Conservation (phyloP, 2,797 vertebrate genomes). For the Mastacembelus armatus region DNA sequence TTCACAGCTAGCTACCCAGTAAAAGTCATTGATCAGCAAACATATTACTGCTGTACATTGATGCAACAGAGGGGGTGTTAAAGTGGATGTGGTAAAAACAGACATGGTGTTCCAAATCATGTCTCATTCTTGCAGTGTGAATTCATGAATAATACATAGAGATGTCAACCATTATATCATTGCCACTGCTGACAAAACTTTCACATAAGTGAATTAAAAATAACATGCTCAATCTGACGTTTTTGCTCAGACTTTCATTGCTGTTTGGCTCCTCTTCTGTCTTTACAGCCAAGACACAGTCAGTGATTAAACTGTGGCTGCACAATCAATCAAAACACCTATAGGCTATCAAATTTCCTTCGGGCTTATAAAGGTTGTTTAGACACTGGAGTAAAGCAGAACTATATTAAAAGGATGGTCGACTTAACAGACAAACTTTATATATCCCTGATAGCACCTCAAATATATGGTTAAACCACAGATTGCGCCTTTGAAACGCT, state of each 20-base stretch:
- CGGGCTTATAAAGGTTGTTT: too few species aligned
- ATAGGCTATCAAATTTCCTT: too few species aligned
- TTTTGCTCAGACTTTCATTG: neutral
- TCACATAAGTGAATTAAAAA: constrained; percentile 7
- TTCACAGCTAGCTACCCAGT: neutral
- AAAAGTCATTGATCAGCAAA: neutral
- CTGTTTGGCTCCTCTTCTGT: neutral
- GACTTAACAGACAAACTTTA: neutral
- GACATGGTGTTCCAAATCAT: neutral
- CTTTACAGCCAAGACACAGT: neutral
- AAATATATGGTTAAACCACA: neutral
- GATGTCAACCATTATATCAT: constrained; percentile 17
- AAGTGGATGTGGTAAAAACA: neutral
- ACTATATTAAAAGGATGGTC: too few species aligned
- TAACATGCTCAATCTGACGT: neutral
- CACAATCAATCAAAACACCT: neutral
- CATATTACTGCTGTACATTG: constrained; percentile 1
- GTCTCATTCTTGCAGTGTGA: neutral
- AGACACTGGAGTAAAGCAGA: too few species aligned
- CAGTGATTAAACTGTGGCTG: neutral
- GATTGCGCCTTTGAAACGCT: constrained; percentile 8
- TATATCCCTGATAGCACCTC: neutral
- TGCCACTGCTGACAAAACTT: constrained; percentile 15
- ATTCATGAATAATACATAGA: constrained; percentile 41
- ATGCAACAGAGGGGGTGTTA: neutral